Conservation (phyloP, 2,113 vertebrate genomes). For the Sander vitreus region DNA sequence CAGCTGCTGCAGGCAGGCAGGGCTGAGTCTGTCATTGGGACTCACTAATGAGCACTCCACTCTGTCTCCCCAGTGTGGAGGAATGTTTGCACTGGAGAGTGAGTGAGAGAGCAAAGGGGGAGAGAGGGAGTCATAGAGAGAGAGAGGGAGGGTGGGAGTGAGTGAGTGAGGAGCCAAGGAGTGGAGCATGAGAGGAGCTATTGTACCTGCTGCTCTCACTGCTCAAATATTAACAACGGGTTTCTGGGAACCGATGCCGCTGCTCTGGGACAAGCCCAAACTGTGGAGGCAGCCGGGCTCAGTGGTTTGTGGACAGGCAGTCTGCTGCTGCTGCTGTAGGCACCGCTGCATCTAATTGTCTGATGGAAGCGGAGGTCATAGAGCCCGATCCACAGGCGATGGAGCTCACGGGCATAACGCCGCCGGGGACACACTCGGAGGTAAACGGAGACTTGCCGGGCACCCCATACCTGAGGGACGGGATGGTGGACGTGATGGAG, state of each 20-base stretch:
- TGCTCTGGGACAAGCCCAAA: conserved; percentile 74
- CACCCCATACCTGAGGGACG: conserved; percentile 68
- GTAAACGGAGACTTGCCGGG: conserved; percentile 74
- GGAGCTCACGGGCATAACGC: conserved; percentile 54
- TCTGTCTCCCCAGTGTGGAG: conserved; percentile 71
- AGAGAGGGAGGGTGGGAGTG: conserved; percentile 14
- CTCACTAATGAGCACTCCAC: conserved; percentile 71
- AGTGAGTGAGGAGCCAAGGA: conserved; percentile 55
- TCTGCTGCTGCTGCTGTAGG: conserved; percentile 48
- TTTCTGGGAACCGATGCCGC: conserved; percentile 74
- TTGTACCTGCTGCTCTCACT: conserved; percentile 76
- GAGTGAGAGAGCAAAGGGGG: conserved; percentile 51
- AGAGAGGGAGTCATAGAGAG: conserved; percentile 28
- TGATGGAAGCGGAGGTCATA: conserved; percentile 84
- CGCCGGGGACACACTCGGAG: conserved; percentile 52
- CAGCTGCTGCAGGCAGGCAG: conserved; percentile 56
- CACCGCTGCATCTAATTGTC: conserved; percentile 53
- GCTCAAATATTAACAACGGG: conserved; percentile 76
- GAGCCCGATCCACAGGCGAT: conserved; percentile 65
- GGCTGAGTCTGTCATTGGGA: conserved; percentile 71
- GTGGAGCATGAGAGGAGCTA: conserved; percentile 65
- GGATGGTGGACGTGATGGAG: conserved; percentile 49
- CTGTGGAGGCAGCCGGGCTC: conserved; percentile 72
- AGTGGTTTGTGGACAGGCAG: conserved; percentile 64
- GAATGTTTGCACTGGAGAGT: conserved; percentile 72